These are phyloP conservation scores for Pungitius pungitius DNA, from an alignment of 2,113 vertebrate species.

Conservation along the genomic window DNA sequence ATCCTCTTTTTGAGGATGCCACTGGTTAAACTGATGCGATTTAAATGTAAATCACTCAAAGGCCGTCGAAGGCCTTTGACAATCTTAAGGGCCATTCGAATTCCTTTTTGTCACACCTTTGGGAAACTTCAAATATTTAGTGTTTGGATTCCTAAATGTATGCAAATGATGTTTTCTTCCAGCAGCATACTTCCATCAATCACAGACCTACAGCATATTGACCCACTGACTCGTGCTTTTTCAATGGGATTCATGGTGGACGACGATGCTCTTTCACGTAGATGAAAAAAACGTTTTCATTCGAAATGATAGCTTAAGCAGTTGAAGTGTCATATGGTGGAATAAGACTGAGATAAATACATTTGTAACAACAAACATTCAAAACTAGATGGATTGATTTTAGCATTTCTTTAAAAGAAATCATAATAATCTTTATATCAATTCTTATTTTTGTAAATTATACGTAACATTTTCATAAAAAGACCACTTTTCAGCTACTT, in stretches of 20 bases:
- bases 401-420: no score
- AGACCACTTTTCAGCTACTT: background rate
- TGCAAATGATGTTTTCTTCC: background rate
- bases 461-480: background rate
- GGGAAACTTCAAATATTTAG: background rate
- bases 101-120: background rate
- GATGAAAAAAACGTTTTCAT: no score
- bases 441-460: background rate
- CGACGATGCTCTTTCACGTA: background rate
- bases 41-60: background rate
- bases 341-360: background rate
- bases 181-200: background rate
- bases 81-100: background rate
- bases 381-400: background rate
- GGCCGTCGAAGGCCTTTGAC: background rate
- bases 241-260: background rate
- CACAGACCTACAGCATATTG: background rate
- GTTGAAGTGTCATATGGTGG: background rate
- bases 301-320: no score
- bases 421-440: no score
- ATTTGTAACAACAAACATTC: background rate
- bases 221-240: background rate
- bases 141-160: background rate
- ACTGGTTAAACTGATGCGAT: background rate
- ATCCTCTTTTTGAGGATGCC: background rate